Percentiles rank a stretch among this genome's conserved stretches.
These are phyloP conservation scores for Eurystomus gularis DNA, from an alignment of 2,113 vertebrate genomes.

Conservation along the genomic window DNA sequence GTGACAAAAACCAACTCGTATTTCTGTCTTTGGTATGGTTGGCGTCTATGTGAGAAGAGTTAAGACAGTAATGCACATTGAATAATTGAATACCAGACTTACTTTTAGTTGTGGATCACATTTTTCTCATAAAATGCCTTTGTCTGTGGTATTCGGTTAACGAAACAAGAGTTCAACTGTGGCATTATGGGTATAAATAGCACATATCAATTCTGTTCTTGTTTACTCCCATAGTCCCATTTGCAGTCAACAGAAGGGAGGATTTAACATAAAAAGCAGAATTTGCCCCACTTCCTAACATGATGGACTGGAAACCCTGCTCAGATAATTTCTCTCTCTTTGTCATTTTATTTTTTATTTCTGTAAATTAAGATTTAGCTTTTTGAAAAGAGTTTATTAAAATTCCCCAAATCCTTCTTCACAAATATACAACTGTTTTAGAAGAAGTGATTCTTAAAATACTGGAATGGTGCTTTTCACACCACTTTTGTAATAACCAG, in stretches of 20 bases:
- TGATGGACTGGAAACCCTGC: not conserved
- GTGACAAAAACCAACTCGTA: slow-evolving; percentile 23
- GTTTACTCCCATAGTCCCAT: not conserved
- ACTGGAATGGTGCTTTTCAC: not conserved
- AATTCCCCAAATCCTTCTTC: not conserved
- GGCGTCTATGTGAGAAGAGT: slow-evolving; percentile 12
- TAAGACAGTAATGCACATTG: not conserved
- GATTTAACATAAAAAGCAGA: not conserved
- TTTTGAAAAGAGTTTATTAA: not conserved
- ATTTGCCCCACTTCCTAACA: not conserved
- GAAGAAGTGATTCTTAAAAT: not conserved
- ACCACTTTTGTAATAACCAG: not conserved
- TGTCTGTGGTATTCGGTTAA: not conserved
- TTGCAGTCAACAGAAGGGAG: not conserved
- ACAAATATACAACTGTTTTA: not conserved
- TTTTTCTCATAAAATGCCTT: not conserved
- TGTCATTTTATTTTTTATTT: not conserved
- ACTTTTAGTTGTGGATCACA: not conserved
- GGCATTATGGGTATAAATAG: not conserved
- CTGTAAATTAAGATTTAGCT: not conserved
- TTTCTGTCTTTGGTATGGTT: slow-evolving; percentile 9
- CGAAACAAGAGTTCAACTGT: not conserved
- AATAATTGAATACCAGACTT: slow-evolving; percentile 1
- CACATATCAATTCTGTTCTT: not conserved
- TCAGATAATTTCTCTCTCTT: not conserved